phyloP scores from a whole-genome alignment of 2,888 invertebrate genomes.

The Coleophora flavipennella region DNA sequence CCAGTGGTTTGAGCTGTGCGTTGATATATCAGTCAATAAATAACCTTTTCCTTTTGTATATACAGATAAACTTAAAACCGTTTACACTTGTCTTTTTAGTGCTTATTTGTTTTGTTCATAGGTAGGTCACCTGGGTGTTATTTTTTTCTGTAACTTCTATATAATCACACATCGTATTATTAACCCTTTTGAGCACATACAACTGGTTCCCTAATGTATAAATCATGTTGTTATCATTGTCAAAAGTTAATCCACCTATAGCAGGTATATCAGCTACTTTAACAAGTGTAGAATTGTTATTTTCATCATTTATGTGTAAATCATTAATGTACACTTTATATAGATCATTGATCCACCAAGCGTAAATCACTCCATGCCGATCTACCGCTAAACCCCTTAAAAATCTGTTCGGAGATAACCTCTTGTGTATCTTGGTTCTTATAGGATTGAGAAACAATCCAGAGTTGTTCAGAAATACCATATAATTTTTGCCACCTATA shows the following conservation, averaged over 20 bases:
- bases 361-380: slow-evolving; percentile 40
- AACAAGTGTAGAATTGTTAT: slow-evolving; percentile 32
- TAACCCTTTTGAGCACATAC: too few relatives aligned
- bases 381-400: slow-evolving; percentile 51
- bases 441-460: slow-evolving; percentile 41
- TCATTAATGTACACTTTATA: slow-evolving; percentile 38
- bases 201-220: too few relatives aligned
- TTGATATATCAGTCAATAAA: too few relatives aligned
- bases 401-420: slow-evolving; percentile 43
- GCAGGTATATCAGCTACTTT: slow-evolving; percentile 33
- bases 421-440: slow-evolving; percentile 22
- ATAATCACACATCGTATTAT: too few relatives aligned
- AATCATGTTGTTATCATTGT: slow-evolving; percentile 47
- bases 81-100: too few relatives aligned
- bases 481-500: slow-evolving; percentile 39
- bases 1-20: too few relatives aligned
- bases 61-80: too few relatives aligned
- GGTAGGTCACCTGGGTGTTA: too few relatives aligned
- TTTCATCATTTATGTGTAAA: slow-evolving; percentile 17
- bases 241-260: slow-evolving; percentile 51
- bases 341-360: slow-evolving; percentile 59
- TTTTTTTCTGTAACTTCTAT: too few relatives aligned
- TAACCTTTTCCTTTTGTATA: too few relatives aligned
- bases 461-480: slow-evolving; percentile 36
- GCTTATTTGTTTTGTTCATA: too few relatives aligned